Conservation (phyloP, 2,113 vertebrate species). For the Nothobranchius kuhntae region DNA sequence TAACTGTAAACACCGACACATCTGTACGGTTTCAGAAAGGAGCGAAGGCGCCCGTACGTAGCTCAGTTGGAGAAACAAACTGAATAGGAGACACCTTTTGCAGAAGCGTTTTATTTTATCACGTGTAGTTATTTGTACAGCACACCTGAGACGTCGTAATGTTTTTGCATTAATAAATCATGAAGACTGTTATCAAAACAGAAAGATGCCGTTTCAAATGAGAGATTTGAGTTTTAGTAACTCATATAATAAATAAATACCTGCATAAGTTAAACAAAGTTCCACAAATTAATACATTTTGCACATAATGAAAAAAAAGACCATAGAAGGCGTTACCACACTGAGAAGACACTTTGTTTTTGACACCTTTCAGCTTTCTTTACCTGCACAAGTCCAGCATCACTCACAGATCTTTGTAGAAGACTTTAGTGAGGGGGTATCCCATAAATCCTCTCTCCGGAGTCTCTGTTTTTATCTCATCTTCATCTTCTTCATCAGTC, state of each 20-base stretch:
- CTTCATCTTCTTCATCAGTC: constrained; percentile 56
- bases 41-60: neutral
- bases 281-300: constrained; percentile 34
- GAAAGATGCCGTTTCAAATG: neutral
- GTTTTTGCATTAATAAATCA: constrained; percentile 5
- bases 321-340: neutral
- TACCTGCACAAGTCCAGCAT: constrained; percentile 7
- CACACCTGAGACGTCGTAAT: neutral
- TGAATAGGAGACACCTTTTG: constrained; percentile 26
- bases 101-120: constrained; percentile 33
- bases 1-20: constrained; percentile 43
- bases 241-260: constrained; percentile 58
- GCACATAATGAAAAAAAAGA: neutral
- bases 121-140: constrained; percentile 19
- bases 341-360: constrained; percentile 4
- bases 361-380: neutral
- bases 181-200: neutral
- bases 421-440: constrained; percentile 80
- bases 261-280: constrained; percentile 41
- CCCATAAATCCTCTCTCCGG: constrained; percentile 78
- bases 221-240: neutral
- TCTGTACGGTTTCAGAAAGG: constrained; percentile 15
- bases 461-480: constrained; percentile 59
- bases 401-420: constrained; percentile 79
- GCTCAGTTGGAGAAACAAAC: neutral